Conservation (phyloP, 2,888 invertebrate species). For the Escarpia spicata region DNA sequence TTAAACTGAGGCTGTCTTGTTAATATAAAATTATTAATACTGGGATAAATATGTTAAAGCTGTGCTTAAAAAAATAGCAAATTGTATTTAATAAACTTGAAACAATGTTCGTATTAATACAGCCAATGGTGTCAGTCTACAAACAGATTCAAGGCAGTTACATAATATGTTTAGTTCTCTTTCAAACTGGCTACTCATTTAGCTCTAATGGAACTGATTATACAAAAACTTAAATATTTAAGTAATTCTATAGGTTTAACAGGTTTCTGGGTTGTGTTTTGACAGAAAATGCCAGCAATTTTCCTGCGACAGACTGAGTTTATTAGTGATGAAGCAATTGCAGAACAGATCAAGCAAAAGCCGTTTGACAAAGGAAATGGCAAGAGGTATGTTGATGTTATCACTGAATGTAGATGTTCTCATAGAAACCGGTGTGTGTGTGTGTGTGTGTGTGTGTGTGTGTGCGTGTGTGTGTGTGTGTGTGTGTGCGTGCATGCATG, state of each 20-base stretch:
- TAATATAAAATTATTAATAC: too few relatives aligned
- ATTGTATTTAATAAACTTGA: too few relatives aligned
- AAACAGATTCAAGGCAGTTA: background rate
- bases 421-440: background rate
- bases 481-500: too few relatives aligned
- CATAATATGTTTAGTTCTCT: background rate
- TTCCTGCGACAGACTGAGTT: constrained; percentile 45
- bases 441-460: background rate
- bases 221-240: background rate
- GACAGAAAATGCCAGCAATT: constrained; percentile 8
- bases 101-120: too few relatives aligned
- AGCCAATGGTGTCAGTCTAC: too few relatives aligned
- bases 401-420: background rate
- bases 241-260: background rate
- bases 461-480: too few relatives aligned
- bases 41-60: too few relatives aligned
- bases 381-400: constrained; percentile 54
- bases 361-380: constrained; percentile 59
- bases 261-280: background rate
- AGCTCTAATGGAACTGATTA: background rate
- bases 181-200: background rate
- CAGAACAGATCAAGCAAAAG: constrained; percentile 55
- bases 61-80: too few relatives aligned
- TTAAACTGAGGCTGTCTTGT: too few relatives aligned
- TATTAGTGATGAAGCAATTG: constrained; percentile 61